Conservation (phyloP, 2,113 vertebrate genomes). For the Cyphomyrus plagiostoma region DNA sequence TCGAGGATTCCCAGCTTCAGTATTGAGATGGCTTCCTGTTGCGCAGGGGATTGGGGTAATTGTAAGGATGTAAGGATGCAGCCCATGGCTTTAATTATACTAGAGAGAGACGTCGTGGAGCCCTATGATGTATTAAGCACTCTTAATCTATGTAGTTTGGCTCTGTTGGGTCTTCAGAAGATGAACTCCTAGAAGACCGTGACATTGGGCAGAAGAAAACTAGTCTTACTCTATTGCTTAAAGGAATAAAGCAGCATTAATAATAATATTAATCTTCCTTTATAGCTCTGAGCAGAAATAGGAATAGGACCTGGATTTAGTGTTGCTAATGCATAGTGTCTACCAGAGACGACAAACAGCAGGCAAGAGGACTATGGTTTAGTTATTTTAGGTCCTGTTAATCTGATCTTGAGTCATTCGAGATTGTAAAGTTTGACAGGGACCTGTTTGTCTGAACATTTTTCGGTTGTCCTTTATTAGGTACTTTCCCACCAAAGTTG, state of each 20-base stretch:
- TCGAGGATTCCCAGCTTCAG: not conserved
- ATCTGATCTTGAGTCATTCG: not conserved
- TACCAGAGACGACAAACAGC: not conserved
- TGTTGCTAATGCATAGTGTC: not conserved
- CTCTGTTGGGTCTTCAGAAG: not conserved
- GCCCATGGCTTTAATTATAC: constrained; percentile 8
- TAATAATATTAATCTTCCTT: not conserved
- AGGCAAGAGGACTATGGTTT: not conserved
- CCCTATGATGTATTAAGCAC: constrained; percentile 4
- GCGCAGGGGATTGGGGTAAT: not conserved
- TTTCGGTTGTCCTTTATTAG: not conserved
- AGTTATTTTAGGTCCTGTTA: not conserved
- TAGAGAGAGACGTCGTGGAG: not conserved
- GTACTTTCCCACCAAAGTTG: not conserved
- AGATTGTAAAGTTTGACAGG: not conserved
- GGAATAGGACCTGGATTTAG: not conserved
- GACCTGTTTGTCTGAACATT: not conserved
- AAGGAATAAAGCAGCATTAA: not conserved
- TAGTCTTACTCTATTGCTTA: not conserved
- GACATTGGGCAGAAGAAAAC: not conserved
- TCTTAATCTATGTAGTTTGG: not conserved
- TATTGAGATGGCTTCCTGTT: not conserved
- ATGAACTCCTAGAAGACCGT: not conserved
- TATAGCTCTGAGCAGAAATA: not conserved
- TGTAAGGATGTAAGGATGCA: not conserved